These are phyloP conservation scores for Phenganax subtilis DNA, from an alignment of 92 coral and sea anemone species.

Conservation along the genomic window DNA sequence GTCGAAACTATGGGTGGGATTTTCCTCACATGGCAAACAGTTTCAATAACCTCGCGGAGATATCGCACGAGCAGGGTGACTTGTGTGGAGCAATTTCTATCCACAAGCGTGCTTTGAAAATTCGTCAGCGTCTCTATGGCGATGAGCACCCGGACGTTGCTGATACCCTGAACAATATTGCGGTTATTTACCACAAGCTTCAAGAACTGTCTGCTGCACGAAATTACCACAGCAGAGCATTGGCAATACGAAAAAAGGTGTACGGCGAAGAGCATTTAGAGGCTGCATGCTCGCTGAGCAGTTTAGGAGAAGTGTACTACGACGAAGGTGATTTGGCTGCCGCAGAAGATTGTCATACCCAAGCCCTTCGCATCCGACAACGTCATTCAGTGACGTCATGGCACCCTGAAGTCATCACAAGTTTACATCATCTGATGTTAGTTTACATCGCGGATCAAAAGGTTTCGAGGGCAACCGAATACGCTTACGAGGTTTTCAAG, in stretches of 20 bases:
- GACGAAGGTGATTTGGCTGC: slow-evolving; percentile 38
- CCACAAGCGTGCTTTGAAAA: slow-evolving; percentile 35
- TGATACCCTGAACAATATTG: slow-evolving; percentile 26
- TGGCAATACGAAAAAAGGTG: slow-evolving; percentile 21
- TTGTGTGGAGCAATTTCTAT: slow-evolving; percentile 19
- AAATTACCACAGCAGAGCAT: slow-evolving; percentile 20
- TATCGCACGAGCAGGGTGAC: slow-evolving; percentile 42
- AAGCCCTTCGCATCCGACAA: slow-evolving; percentile 30
- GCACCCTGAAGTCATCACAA: slow-evolving; percentile 22
- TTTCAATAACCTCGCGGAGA: slow-evolving; percentile 37
- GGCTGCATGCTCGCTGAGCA: slow-evolving; percentile 23
- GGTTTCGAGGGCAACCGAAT: slow-evolving; percentile 21
- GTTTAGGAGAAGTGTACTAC: slow-evolving; percentile 26
- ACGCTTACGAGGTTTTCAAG: slow-evolving; percentile 36
- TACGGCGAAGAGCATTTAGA: slow-evolving; percentile 23
- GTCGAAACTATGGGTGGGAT: slow-evolving; percentile 33
- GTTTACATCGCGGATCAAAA: slow-evolving; percentile 30
- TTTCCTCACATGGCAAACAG: slow-evolving; percentile 39
- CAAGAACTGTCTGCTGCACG: slow-evolving; percentile 21
- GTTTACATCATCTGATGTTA: slow-evolving; percentile 18
- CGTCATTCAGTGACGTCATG: slow-evolving; percentile 19
- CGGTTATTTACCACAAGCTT: slow-evolving; percentile 23
- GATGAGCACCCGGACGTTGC: slow-evolving; percentile 36
- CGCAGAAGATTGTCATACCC: slow-evolving; percentile 34
- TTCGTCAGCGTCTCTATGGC: slow-evolving; percentile 39